Evolutionary conservation across 2,797 vertebrate species (phyloP).

Genomic region (Synaphobranchus kaupii): DNA sequence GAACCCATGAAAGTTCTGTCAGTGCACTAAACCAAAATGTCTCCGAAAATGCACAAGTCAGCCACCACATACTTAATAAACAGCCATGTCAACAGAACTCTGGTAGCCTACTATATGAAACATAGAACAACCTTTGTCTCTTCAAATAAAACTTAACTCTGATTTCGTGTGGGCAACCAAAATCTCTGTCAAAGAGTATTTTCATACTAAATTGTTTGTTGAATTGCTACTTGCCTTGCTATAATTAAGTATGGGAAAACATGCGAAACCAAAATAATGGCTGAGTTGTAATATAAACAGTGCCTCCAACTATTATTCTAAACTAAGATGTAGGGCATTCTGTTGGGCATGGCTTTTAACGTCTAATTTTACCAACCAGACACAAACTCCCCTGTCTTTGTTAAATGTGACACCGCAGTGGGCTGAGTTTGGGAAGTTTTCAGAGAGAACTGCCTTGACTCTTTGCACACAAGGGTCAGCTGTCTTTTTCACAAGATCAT

Average conservation of each 20-base stretch:
- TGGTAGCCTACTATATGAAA: constrained; percentile 56
- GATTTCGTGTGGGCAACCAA: constrained; percentile 5
- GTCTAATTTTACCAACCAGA: constrained; percentile 65
- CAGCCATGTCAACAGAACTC: constrained; percentile 74
- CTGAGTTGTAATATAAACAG: constrained; percentile 57
- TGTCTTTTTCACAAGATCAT: constrained; percentile 72
- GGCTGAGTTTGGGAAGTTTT: constrained; percentile 55
- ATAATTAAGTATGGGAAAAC: constrained; percentile 57
- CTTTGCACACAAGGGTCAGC: constrained; percentile 59
- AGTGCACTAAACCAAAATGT: constrained; percentile 66
- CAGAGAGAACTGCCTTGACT: constrained; percentile 46
- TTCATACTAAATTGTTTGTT: constrained; percentile 27
- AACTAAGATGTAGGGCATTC: constrained; percentile 6
- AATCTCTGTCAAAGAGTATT: constrained; percentile 31
- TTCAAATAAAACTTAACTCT: constrained; percentile 61
- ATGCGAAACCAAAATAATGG: constrained; percentile 65
- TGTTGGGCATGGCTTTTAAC: constrained; percentile 49
- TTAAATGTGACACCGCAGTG: constrained; percentile 62
- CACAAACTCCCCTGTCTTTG: constrained; percentile 57
- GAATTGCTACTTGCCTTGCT: constrained; percentile 23
- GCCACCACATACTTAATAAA: constrained; percentile 77
- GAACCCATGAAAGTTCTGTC: constrained; percentile 50
- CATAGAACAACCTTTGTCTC: constrained; percentile 66
- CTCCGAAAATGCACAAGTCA: constrained; percentile 66
- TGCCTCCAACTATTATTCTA: constrained; percentile 23